Base-by-base conservation (phyloP, 2,888 invertebrate species). In the Calameuta filiformis region DNA sequence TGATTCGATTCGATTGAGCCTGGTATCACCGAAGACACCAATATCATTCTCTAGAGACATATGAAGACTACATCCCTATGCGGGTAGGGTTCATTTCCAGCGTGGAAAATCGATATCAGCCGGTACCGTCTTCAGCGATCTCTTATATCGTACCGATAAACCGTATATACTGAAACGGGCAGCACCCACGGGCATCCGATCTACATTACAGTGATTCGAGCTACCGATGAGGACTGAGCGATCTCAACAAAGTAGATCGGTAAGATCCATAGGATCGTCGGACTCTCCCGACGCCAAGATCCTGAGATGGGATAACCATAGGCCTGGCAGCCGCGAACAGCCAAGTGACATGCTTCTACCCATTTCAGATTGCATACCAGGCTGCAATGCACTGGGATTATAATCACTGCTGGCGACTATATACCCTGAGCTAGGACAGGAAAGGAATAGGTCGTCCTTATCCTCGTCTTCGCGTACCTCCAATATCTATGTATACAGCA, bases 331-430 rank as follows among this genome's bases (percentile, higher is more conserved):
- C 84, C 84, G 88, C 87, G 86, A 88, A 89, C 88, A 87, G 83
- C 86, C 85, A 83, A 88, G 88, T 89, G 89, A 89, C 89, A 88
- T 87, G 87, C 86, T 87, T 88, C 88, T 82, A 85, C 85, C 81
- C 82, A 85, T 85, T 86, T 86, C 84, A 85, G 84, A 87, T 87
- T 85, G 85, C 85, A 84, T 77, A 81, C 82, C 83, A 82, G 80
- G 80, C 85, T 83, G 86, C 71, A 31, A 33, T 80, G 79, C 80
- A 78, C 77, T 77, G 81, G 83, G 87, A 88, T 88, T 86, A 85
- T 87, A 88, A 88, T 88, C 88, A 83, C 79, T 77, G 56, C 73
- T 40, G 31, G 68, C 77, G 78, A 79, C 81, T 77, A 75, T 83
- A 77, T 83, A 81, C 77, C 79, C 78, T 76, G 77, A 79, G 77